Base-by-base conservation (phyloP, 2,113 vertebrate species). In the Sphyrna mokarran region DNA sequence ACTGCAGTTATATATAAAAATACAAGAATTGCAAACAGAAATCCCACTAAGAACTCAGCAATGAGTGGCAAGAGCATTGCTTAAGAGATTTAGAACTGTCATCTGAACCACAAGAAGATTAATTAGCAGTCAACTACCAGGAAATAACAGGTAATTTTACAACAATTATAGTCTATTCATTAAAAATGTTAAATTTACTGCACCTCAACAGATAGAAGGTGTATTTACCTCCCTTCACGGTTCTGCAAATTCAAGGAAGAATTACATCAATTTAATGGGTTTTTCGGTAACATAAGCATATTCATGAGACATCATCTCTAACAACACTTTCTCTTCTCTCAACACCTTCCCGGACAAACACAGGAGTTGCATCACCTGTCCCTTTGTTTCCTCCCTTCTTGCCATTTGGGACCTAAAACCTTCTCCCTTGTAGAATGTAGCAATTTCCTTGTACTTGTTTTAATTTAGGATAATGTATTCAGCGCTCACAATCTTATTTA, bases 141-240 rank as follows among this genome's bases (percentile, higher is more conserved):
- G 58, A 90, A 33, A 90, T 90, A 90, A 61, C 87, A 90, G 54
- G 54, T 90, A 90, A 61, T 90, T 90, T 90, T 90, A 63, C 87
- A 90, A 63, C 87, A 90, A 63, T 33, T n/a, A 90, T 63, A 90
- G 54, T 90, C 80, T 83, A 83, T 16, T 83, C 18, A 83, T 40
- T 83, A 33, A 90, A 90, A 90, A 90, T 90, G 87, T 33, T 90
- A 90, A 90, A 63, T 90, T 90, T 63, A 18, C 54, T 90, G 87
- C 87, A 63, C 54, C 29, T 61, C 58, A 61, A 63, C 18, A 63
- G 87, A 33, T 90, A 61, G 13, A 23, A 61, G 40, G 61, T 29
- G 3, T 89, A 33, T 90, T 63, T 90, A 3, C 23, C 54, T 90
- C 87, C 87, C 48, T 58, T 90, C 48, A 58, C 14, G 61, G 54